Conservation (phyloP, 2,888 invertebrate genomes). For the Nemotelus pantherinus region DNA sequence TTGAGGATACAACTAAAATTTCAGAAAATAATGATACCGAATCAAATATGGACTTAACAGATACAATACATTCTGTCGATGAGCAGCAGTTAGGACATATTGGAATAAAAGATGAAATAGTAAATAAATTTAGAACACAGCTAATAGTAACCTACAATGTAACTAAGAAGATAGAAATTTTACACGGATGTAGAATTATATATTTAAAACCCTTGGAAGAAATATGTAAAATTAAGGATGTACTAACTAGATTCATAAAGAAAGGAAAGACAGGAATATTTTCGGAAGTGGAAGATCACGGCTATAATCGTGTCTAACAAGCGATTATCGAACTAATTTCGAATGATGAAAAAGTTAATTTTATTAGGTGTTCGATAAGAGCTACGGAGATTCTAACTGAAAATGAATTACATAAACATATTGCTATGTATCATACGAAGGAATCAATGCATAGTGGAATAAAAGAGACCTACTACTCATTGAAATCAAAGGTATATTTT, state of each 20-base stretch:
- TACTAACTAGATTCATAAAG: no score
- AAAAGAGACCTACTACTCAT: conserved; percentile 44
- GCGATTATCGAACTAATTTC: conserved; percentile 47
- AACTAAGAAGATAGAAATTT: conserved; percentile 34
- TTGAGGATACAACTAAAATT: conserved; percentile 47
- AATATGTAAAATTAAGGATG: conserved; percentile 28
- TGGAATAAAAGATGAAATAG: conserved; percentile 48
- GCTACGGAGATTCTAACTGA: conserved; percentile 45
- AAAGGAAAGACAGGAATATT: no score
- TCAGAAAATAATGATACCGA: conserved; percentile 43
- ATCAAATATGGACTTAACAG: conserved; percentile 44
- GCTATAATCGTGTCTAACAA: conserved; percentile 47
- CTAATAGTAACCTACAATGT: conserved; percentile 49
- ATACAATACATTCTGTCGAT: conserved; percentile 47
- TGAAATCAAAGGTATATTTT: conserved; percentile 48
- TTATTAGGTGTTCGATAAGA: conserved; percentile 39
- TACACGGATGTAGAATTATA: conserved; percentile 46
- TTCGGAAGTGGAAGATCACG: conserved; percentile 42
- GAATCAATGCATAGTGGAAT: conserved; percentile 50
- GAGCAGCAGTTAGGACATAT: conserved; percentile 49
- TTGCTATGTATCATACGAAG: conserved; percentile 48
- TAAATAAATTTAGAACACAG: conserved; percentile 51
- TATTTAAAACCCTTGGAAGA: conserved; percentile 41
- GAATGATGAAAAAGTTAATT: conserved; percentile 39
- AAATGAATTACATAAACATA: conserved; percentile 48